Conservation (phyloP, 2,888 invertebrate species). For the Euphydryas editha region DNA sequence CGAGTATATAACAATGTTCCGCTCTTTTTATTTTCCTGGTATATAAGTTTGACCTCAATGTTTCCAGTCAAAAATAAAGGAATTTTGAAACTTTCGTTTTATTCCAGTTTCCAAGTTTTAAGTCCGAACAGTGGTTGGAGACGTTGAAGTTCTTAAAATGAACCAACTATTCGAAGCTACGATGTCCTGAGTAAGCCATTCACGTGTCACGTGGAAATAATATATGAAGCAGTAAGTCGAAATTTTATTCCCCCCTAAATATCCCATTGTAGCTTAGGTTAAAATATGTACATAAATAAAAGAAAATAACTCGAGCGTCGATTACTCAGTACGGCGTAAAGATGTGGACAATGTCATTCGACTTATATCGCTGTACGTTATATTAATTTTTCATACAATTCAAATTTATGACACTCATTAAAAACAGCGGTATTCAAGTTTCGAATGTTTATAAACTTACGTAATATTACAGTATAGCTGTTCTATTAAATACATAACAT, state of each 20-base stretch:
- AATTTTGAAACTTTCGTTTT: conserved; percentile 42
- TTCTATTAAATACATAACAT: not conserved
- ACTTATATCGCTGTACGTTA: not conserved
- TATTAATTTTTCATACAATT: not conserved
- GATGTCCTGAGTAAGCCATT: conserved; percentile 49
- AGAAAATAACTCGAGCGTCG: conserved; percentile 62
- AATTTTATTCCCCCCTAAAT: conserved; percentile 67
- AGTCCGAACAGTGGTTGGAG: conserved; percentile 37
- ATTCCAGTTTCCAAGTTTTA: conserved; percentile 38
- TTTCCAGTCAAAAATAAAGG: conserved; percentile 27
- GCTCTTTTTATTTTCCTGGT: conserved; percentile 8
- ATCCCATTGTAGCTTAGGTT: conserved; percentile 68
- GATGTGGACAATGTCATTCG: conserved; percentile 34
- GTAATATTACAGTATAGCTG: not conserved
- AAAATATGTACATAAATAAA: conserved; percentile 63
- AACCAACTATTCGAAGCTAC: conserved; percentile 25
- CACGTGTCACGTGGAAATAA: conserved; percentile 65
- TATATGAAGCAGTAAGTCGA: conserved; percentile 58
- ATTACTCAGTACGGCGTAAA: conserved; percentile 69
- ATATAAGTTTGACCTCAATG: conserved; percentile 26
- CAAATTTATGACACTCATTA: not conserved
- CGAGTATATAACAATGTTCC: not conserved
- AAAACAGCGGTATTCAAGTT: not conserved
- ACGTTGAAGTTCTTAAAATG: conserved; percentile 31
- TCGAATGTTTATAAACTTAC: not conserved